phyloP scores from a whole-genome alignment of 2,113 vertebrate genomes.

The Fulmarus glacialis region DNA sequence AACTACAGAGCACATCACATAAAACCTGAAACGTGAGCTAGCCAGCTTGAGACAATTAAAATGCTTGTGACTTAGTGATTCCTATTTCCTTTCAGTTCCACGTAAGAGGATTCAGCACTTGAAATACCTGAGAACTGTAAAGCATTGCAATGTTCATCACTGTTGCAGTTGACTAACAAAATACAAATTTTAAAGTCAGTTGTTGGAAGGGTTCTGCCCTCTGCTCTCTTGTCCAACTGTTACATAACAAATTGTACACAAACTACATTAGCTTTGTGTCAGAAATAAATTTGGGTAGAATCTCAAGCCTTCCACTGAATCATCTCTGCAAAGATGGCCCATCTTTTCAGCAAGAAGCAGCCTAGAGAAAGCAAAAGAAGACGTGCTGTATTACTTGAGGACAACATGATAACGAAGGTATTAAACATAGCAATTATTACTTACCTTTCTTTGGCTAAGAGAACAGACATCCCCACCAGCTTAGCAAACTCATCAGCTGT shows the following conservation, averaged over 20 bases:
- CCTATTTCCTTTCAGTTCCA: conserved; percentile 16
- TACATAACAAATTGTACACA: neutral
- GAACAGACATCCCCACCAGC: conserved; percentile 94
- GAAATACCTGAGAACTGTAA: conserved; percentile 58
- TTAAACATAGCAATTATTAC: neutral
- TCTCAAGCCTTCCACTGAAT: conserved; percentile 95
- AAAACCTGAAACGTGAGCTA: neutral
- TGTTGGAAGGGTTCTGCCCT: conserved; percentile 7
- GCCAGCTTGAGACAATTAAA: neutral
- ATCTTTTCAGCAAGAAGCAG: conserved; percentile 95
- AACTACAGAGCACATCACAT: neutral
- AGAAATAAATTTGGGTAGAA: conserved; percentile 96
- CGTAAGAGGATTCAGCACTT: conserved; percentile 3
- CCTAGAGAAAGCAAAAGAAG: conserved; percentile 70
- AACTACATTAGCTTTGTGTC: conserved; percentile 74
- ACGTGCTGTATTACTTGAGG: neutral
- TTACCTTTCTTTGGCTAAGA: conserved; percentile 96
- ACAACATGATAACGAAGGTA: neutral
- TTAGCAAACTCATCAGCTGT: conserved; percentile 98
- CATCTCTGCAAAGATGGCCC: conserved; percentile 95
- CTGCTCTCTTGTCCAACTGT: neutral
- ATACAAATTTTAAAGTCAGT: neutral
- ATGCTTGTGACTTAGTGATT: conserved; percentile 17
- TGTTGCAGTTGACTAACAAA: neutral
- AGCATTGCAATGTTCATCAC: conserved; percentile 4